Evolutionary conservation across 2,797 vertebrate genomes (phyloP).

Genomic region (Numenius phaeopus): DNA sequence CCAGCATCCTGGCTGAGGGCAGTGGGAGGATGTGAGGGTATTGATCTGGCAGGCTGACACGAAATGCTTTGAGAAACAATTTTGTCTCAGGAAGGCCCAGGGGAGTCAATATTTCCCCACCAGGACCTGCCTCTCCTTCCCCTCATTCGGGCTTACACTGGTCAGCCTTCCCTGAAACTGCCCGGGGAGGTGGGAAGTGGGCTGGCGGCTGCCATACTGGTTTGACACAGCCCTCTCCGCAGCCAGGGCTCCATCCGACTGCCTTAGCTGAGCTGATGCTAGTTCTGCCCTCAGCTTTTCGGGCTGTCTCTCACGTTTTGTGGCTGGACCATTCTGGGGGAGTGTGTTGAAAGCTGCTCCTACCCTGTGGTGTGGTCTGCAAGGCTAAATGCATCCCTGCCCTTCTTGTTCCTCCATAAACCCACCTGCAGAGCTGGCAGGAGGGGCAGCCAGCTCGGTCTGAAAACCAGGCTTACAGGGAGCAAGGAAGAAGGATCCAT

Average conservation of each 20-base stretch:
- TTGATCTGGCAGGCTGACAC: neutral
- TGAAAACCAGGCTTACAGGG: neutral
- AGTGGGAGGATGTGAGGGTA: neutral
- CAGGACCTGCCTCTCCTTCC: neutral
- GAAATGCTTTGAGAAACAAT: neutral
- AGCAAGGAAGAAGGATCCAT: neutral
- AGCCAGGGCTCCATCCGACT: fast-evolving
- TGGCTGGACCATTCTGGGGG: neutral
- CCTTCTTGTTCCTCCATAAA: neutral
- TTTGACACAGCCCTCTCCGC: neutral
- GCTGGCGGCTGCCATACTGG: neutral
- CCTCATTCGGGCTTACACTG: fast-evolving
- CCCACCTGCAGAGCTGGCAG: neutral
- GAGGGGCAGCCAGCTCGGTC: neutral
- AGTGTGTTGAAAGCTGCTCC: neutral
- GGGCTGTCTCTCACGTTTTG: neutral
- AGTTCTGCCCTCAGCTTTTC: neutral
- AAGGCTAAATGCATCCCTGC: neutral
- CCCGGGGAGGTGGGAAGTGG: neutral
- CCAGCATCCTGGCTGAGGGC: neutral
- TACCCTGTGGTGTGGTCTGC: fast-evolving
- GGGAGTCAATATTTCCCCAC: neutral
- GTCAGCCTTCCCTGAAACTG: neutral
- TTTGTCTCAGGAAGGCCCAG: neutral
- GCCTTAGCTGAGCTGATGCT: neutral